phyloP scores from a whole-genome alignment of 2,113 vertebrate genomes.

The Megaptera novaeangliae region DNA sequence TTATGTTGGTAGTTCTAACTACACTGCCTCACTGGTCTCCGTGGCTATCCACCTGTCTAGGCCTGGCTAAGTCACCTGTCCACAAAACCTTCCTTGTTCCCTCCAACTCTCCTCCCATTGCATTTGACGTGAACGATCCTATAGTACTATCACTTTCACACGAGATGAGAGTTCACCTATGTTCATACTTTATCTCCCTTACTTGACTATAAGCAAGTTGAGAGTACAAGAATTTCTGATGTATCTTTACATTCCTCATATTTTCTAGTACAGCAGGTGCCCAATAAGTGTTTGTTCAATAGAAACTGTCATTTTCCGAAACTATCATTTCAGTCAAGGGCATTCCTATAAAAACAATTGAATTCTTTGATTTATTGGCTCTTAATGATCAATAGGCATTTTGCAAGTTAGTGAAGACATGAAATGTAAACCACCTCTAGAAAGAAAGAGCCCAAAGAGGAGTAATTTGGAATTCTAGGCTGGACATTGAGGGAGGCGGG shows the following conservation, averaged over 20 bases:
- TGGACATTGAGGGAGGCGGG: neutral
- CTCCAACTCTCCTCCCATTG: neutral
- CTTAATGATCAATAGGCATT: neutral
- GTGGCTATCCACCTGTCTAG: neutral
- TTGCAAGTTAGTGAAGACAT: neutral
- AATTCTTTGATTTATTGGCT: neutral
- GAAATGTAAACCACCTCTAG: neutral
- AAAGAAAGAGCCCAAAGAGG: neutral
- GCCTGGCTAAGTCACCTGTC: neutral
- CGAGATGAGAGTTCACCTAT: neutral
- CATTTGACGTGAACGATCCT: neutral
- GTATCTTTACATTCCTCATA: neutral
- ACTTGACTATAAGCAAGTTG: neutral
- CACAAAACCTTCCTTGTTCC: neutral
- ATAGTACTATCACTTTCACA: neutral
- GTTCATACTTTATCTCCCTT: neutral
- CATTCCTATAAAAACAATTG: neutral
- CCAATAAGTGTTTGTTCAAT: neutral
- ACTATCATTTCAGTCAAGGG: conserved; percentile 3
- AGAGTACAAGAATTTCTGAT: neutral
- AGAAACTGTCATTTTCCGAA: neutral
- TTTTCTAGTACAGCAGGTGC: neutral
- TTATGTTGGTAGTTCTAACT: neutral
- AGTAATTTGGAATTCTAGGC: neutral
- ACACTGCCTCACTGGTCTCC: neutral